These are phyloP conservation scores for Homalodisca vitripennis DNA, from an alignment of 1,140 invertebrate genomes.

Conservation along the genomic window DNA sequence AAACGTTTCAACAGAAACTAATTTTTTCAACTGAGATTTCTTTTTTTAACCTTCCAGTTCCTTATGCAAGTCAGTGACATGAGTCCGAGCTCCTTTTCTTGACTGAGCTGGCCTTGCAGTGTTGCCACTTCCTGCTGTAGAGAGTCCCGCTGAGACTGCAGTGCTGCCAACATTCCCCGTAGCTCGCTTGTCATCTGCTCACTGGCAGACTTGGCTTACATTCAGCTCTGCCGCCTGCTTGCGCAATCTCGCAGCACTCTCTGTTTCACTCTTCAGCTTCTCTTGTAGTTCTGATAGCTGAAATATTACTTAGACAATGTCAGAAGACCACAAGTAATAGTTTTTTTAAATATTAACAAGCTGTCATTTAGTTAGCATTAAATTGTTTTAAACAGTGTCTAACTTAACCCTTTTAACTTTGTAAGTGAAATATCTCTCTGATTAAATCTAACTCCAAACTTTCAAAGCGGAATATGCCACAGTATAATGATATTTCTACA, in stretches of 20 bases:
- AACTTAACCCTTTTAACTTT: too few relatives aligned
- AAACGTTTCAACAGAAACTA: too few relatives aligned
- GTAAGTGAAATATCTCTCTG: too few relatives aligned
- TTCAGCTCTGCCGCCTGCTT: conserved; percentile 87
- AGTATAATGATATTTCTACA: too few relatives aligned
- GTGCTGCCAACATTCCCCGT: conserved; percentile 65
- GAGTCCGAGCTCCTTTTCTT: conserved; percentile 72
- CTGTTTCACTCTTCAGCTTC: conserved; percentile 84
- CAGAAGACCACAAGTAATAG: too few relatives aligned
- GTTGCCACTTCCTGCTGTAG: conserved; percentile 80
- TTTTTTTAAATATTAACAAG: too few relatives aligned
- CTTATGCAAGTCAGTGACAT: conserved; percentile 65
- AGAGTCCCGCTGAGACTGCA: conserved; percentile 72
- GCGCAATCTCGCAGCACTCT: conserved; percentile 75
- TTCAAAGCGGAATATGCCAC: too few relatives aligned
- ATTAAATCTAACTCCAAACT: too few relatives aligned
- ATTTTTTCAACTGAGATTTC: too few relatives aligned
- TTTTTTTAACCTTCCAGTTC: conserved; percentile 82
- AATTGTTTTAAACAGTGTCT: too few relatives aligned
- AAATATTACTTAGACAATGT: too few relatives aligned
- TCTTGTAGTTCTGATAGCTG: conserved; percentile 85
- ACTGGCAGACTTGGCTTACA: conserved; percentile 70
- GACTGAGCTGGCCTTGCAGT: conserved; percentile 79
- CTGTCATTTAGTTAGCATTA: too few relatives aligned
- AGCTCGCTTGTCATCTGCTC: conserved; percentile 75